These are phyloP conservation scores for Magallana nippona DNA, from an alignment of 2,888 invertebrate genomes.

Conservation along the genomic window DNA sequence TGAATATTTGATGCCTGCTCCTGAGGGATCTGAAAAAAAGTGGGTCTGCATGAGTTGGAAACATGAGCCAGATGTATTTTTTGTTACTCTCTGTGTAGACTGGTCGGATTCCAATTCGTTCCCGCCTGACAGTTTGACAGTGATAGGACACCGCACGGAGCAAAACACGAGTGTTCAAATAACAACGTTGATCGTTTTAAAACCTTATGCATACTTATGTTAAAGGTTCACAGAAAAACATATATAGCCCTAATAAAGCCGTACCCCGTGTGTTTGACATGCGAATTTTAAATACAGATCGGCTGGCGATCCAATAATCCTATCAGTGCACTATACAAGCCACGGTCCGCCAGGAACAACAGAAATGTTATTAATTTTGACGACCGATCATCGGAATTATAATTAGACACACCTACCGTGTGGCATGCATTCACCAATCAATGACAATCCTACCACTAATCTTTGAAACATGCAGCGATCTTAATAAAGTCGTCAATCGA, in stretches of 20 bases:
- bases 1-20: not conserved
- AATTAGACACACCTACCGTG: not conserved
- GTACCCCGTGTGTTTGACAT: not conserved
- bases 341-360: not conserved
- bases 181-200: slow-evolving; percentile 9
- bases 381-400: not conserved
- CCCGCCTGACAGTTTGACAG: not conserved
- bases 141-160: not conserved
- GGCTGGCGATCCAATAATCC: not conserved
- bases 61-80: not conserved
- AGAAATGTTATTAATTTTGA: slow-evolving; percentile 21
- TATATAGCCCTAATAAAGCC: not conserved
- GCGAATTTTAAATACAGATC: not conserved
- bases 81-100: not conserved
- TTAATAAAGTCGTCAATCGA: no score
- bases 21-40: not conserved
- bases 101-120: not conserved
- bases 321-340: not conserved
- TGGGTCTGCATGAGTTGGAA: not conserved
- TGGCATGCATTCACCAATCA: not conserved
- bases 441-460: not conserved
- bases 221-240: not conserved
- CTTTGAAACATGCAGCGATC: no score
- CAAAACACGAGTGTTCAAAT: slow-evolving; percentile 8
- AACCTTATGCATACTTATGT: slow-evolving; percentile 10